Base-by-base conservation (phyloP, 2,797 vertebrate species). In the Ctenosaura bakeri region DNA sequence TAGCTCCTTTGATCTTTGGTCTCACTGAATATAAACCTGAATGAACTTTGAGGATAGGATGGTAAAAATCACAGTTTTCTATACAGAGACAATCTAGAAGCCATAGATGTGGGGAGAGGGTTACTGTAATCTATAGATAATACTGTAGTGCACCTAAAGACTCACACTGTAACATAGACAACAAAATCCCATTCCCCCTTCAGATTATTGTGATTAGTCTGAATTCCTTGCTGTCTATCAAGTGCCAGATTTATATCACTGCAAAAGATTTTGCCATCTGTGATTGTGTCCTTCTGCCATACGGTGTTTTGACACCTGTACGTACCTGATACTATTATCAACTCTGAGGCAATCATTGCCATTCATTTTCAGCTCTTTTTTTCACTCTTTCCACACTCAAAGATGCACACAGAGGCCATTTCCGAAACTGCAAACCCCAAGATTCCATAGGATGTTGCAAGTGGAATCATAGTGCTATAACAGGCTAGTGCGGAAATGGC, bases 171-270 rank as follows among this genome's bases (percentile, higher is more conserved):
- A 85, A 52, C 83, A 80, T 89, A 83, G 69, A 84, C 20, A 22
- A 89, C 4, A 12, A 87, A 13, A 3, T 2, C 38, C 9, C 73
- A 9, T 16, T 32, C 73, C 87, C 83, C 13, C 42, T 71, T 90
- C 83, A 79, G n/a, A 0, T 14, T 38, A 6, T 50, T 85, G 1
- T 6, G 74, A n/a, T 86, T 79, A 87, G 71, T 92, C 86, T 91
- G 20, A 91, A 91, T 90, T 91, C n/a, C 12, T 78, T 50, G 46
- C 12, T 74, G 3, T 46, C 84, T 6, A 54, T 84, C 85, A 74
- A 88, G 85, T 74, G 35, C 4, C n/a, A 59, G 42, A 84, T 50
- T 91, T 88, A 9, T 71, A 73, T 35, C 74, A 20, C 6, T 54
- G 89, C 85, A 69, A 38, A 22, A 62, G 32, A 50, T 69, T 73